These are phyloP conservation scores for Mirza zaza DNA, from an alignment of 2,113 vertebrate species.

Conservation along the genomic window DNA sequence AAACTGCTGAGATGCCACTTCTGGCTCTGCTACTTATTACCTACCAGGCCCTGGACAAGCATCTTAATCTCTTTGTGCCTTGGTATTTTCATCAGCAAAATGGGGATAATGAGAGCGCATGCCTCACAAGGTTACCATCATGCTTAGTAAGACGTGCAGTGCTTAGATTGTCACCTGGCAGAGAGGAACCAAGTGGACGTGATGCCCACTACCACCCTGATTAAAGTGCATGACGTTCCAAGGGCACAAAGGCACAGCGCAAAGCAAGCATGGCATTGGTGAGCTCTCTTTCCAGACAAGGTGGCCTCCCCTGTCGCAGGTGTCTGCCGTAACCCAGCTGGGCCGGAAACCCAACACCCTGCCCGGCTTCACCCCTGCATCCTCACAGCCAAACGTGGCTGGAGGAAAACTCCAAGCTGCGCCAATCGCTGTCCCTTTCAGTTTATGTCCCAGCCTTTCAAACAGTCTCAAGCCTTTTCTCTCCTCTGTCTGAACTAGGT, in stretches of 20 bases:
- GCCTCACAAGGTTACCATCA: neutral
- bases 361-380: too few species aligned
- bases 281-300: neutral
- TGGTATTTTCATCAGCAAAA: slow-evolving; percentile 44
- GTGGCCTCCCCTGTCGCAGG: neutral
- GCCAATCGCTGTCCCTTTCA: neutral
- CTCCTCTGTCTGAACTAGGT: neutral
- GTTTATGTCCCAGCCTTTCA: neutral
- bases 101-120: neutral
- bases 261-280: neutral
- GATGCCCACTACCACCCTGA: neutral
- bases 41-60: neutral
- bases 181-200: neutral
- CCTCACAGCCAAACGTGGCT: neutral
- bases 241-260: neutral
- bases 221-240: neutral
- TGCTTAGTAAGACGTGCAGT: neutral
- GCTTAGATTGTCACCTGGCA: neutral
- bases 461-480: neutral
- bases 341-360: neutral
- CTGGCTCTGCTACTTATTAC: neutral
- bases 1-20: neutral
- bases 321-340: neutral
- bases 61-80: neutral
- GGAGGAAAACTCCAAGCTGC: neutral